Evolutionary conservation across 1,140 invertebrate genomes (phyloP).

Genomic region (Lysiphlebus fabarum): DNA sequence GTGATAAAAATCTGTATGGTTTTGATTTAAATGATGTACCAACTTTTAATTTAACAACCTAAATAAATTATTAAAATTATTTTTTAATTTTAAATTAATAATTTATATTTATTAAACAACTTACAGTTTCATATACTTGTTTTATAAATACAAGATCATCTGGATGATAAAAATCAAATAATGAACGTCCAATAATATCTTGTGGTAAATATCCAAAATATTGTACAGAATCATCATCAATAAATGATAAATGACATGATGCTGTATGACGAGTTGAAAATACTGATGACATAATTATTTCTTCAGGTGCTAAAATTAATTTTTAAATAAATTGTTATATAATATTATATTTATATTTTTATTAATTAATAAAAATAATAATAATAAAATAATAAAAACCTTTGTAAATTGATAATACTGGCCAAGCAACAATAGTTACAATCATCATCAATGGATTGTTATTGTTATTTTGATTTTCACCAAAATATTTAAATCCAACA

Average conservation of each 20-base stretch:
- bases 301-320: constrained; percentile 61
- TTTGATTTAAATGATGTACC: constrained; percentile 72
- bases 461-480: constrained; percentile 41
- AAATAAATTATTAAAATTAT: constrained; percentile 19
- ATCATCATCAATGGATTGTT: constrained; percentile 57
- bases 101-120: constrained; percentile 29
- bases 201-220: constrained; percentile 86
- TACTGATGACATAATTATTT: constrained; percentile 57
- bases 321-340: neutral
- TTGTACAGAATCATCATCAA: constrained; percentile 74
- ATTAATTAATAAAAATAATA: neutral
- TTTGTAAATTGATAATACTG: constrained; percentile 73
- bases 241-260: constrained; percentile 69
- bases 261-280: constrained; percentile 78
- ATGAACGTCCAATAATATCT: constrained; percentile 76
- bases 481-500: constrained; percentile 64
- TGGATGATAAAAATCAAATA: constrained; percentile 85
- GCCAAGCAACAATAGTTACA: constrained; percentile 68
- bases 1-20: constrained; percentile 74
- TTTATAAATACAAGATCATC: constrained; percentile 77
- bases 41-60: constrained; percentile 58
- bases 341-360: neutral
- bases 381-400: constrained; percentile 54
- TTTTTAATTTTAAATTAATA: neutral
- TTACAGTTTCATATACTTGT: constrained; percentile 80